Evolutionary conservation across 2,797 vertebrate species (phyloP).

Genomic region (Neosilurus hyrtlii): DNA sequence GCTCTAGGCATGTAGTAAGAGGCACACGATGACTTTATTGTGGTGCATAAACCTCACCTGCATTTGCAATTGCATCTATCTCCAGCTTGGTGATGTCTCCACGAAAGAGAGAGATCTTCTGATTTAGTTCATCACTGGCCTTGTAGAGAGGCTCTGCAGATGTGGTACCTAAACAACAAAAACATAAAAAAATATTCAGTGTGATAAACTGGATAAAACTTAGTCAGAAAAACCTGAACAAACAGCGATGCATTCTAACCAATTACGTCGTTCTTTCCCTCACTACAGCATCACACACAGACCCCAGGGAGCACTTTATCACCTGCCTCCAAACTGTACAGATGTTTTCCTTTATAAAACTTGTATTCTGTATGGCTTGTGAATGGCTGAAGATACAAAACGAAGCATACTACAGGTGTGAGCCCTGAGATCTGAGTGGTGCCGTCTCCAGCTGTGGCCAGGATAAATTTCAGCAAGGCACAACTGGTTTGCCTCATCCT

Average conservation of each 20-base stretch:
- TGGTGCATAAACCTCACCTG: conserved; percentile 71
- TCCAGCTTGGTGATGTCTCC: conserved; percentile 88
- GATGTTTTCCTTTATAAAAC: neutral
- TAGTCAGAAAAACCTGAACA: neutral
- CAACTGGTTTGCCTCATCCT: neutral
- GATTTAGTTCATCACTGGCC: conserved; percentile 71
- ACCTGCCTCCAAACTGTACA: neutral
- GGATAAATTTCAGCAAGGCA: neutral
- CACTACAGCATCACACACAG: neutral
- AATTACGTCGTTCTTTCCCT: neutral
- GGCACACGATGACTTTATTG: conserved; percentile 1
- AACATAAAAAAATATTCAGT: neutral
- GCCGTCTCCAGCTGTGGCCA: neutral
- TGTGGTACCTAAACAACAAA: conserved; percentile 48
- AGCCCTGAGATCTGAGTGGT: neutral
- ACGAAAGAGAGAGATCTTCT: conserved; percentile 81
- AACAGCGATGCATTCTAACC: neutral
- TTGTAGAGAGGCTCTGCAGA: conserved; percentile 45
- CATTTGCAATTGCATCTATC: conserved; percentile 84
- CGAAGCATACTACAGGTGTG: neutral
- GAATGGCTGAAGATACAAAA: neutral
- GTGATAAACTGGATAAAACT: neutral
- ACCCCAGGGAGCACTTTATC: neutral
- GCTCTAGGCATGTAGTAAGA: neutral
- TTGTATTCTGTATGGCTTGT: neutral